phyloP scores from a whole-genome alignment of 2,888 invertebrate species.

The Nomada hirtipes region DNA sequence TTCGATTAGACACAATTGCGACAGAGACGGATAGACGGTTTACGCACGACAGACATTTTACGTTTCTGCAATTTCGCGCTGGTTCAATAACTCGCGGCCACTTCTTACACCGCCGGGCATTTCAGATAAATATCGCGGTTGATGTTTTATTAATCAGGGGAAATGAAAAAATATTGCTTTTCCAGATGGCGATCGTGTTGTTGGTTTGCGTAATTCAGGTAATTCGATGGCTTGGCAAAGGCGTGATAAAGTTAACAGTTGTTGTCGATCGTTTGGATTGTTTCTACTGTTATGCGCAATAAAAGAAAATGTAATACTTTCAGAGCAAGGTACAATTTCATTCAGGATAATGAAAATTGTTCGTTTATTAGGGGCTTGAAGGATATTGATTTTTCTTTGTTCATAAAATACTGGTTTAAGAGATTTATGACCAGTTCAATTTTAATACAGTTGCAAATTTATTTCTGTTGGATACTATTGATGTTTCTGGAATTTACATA shows the following conservation, averaged over 20 bases:
- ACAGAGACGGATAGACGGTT: slow-evolving; percentile 1
- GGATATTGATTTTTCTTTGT: no score
- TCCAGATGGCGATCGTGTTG: neutral
- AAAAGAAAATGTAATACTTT: no score
- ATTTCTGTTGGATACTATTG: no score
- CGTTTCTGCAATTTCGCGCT: slow-evolving; percentile 1
- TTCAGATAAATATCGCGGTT: slow-evolving; percentile 1
- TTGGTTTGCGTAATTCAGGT: neutral
- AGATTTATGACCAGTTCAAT: no score
- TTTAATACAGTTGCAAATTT: no score
- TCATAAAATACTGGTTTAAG: no score
- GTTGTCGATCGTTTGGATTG: neutral
- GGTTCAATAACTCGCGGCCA: neutral
- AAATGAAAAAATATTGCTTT: slow-evolving; percentile 12
- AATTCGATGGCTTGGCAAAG: neutral
- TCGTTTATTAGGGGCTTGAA: no score
- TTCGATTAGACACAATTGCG: slow-evolving; percentile 12
- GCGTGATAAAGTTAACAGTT: slow-evolving; percentile 3
- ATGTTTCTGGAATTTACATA: no score
- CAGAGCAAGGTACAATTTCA: no score
- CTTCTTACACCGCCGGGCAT: neutral
- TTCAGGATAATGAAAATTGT: no score
- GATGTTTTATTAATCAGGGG: slow-evolving; percentile 27
- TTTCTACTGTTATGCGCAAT: no score
- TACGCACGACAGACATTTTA: slow-evolving; percentile 5